phyloP scores from a whole-genome alignment of 2,113 vertebrate species.

The Eolophus roseicapilla region DNA sequence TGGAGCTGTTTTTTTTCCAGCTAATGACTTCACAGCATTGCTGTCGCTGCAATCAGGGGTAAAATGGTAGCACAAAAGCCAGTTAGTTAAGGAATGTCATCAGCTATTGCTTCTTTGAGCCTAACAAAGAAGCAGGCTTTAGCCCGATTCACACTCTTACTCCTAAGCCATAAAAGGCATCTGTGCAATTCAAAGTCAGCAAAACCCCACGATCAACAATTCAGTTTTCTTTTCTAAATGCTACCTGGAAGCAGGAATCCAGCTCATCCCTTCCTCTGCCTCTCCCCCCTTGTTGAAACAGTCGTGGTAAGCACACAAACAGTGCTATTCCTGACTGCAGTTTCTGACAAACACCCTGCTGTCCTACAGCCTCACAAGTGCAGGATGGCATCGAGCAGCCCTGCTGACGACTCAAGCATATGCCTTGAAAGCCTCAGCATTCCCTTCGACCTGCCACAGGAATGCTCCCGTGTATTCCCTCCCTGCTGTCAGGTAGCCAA shows the following conservation, averaged over 20 bases:
- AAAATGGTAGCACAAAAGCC: neutral
- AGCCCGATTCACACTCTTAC: neutral
- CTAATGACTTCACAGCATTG: neutral
- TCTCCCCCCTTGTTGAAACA: neutral
- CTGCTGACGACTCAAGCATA: neutral
- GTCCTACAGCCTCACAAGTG: neutral
- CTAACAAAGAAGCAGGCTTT: neutral
- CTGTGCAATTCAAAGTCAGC: neutral
- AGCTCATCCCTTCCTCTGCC: neutral
- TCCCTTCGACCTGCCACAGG: rapidly evolving
- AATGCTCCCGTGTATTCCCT: neutral
- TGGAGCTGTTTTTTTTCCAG: neutral
- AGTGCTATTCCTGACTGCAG: neutral
- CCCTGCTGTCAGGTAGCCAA: neutral
- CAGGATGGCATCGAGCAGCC: neutral
- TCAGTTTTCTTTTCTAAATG: neutral
- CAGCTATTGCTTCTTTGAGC: neutral
- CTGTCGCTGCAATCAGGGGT: neutral
- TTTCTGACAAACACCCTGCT: neutral
- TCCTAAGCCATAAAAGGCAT: neutral
- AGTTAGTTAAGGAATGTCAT: neutral
- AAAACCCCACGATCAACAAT: neutral
- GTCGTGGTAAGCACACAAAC: neutral
- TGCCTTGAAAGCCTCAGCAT: neutral
- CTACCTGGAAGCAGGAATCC: neutral